Percentiles rank a stretch among this genome's conserved stretches.
Conservation (phyloP, 2,888 invertebrate genomes). For the Esperia sulphurella region DNA sequence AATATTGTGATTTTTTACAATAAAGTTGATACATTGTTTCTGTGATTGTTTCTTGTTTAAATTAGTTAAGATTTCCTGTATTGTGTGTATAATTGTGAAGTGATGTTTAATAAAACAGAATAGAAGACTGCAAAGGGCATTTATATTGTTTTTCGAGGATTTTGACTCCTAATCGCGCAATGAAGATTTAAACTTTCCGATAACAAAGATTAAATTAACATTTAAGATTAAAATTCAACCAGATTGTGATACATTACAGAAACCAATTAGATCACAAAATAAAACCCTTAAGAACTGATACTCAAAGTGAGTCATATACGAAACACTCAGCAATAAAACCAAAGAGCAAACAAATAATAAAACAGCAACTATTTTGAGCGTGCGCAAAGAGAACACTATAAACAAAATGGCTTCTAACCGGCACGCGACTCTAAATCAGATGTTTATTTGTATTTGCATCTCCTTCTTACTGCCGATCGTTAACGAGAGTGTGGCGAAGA, state of each 20-base stretch:
- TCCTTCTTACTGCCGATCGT: conserved; percentile 66
- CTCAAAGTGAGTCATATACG: conserved; percentile 40
- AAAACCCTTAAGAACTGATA: conserved; percentile 31
- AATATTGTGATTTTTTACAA: not conserved
- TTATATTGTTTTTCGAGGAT: too few species aligned
- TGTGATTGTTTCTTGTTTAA: not conserved
- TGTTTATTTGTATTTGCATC: conserved; percentile 74
- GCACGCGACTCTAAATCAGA: conserved; percentile 68
- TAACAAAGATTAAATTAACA: too few species aligned
- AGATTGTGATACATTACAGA: not conserved
- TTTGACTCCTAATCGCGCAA: too few species aligned
- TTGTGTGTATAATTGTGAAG: too few species aligned
- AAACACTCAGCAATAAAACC: conserved; percentile 41
- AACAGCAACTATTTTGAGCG: conserved; percentile 58
- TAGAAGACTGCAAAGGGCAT: too few species aligned
- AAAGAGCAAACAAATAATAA: conserved; percentile 62
- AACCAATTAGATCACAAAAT: not conserved
- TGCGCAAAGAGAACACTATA: conserved; percentile 56
- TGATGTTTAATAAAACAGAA: too few species aligned
- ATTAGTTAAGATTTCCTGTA: too few species aligned
- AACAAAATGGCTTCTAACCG: conserved; percentile 70
- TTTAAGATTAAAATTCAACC: not conserved
- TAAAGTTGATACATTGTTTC: not conserved
- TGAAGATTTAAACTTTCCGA: too few species aligned
- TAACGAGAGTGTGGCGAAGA: conserved; percentile 55